Evolutionary conservation across 2,113 vertebrate genomes (phyloP), one percentile per base, ranked within the genome.

Genomic region (Aleadryas rufinucha): DNA sequence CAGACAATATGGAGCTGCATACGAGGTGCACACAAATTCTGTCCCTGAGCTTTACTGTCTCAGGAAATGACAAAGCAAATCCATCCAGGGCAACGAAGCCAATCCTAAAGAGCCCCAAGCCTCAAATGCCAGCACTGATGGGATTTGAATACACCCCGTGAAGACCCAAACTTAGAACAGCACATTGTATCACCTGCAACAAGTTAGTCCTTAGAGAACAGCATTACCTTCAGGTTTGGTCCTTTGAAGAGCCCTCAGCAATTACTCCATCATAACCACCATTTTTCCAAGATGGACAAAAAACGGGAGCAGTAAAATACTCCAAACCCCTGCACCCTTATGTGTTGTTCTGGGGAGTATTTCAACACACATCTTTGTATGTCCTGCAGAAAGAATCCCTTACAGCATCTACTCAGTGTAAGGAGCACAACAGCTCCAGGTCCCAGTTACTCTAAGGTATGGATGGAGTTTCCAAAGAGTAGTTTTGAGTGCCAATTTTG

Each of bases 31-130:
- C 39, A 60, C 33, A 53, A 53, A 89, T 84, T 66, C 41, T 61
- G 37, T 57, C 53, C 50, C 47, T 13, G 50, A 79, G 54, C 18
- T 91, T 76, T 47, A 47, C 39, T 37, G 2, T 28, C 33, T 44
- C 77, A 52, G 44, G 59, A 74, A 92, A 81, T 33, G 64, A 78
- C 86, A 86, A 53, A 89, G 59, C 47, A 90, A 64, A 83, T 53
- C 39, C 27, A 77, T 6, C 21, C 76, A 81, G 63, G 39, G 57
- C 60, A 82, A 44, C 3, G 6, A 60, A 56, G 31, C 49, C 18
- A 53, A 45, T 83, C 42, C 49, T 14, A 35, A 53, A 31, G 41
- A 70, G 30, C 8, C 64, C 35, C 47, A 68, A 33, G 24, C 15
- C 28, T 14, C 63, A 70, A 20, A 24, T 21, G 50, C 35, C 80